These are phyloP conservation scores for Oxyteleia sp. DNA, from an alignment of 2,888 invertebrate genomes.

Conservation along the genomic window DNA sequence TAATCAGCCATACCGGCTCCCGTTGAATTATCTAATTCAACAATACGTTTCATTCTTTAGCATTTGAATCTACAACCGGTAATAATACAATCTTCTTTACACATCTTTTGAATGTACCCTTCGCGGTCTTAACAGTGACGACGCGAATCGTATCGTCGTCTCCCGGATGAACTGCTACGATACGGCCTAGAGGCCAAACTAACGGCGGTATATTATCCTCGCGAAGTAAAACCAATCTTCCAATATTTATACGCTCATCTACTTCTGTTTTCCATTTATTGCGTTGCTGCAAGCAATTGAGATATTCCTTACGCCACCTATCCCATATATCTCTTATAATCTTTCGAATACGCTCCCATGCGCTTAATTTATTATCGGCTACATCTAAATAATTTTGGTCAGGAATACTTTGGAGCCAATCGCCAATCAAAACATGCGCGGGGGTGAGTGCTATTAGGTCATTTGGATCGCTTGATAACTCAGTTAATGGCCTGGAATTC, in stretches of 20 bases:
- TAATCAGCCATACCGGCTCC: no score
- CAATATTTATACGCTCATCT: conserved; percentile 12
- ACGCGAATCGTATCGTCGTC: conserved; percentile 71
- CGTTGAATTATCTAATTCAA: no score
- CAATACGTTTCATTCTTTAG: no score
- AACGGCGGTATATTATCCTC: conserved; percentile 71
- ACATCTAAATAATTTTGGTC: no score
- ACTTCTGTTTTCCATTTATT: conserved; percentile 55
- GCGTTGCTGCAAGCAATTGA: conserved; percentile 52
- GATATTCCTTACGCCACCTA: conserved; percentile 58
- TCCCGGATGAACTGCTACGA: conserved; percentile 74
- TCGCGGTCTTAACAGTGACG: conserved; percentile 32
- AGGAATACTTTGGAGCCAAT: no score
- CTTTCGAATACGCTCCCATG: no score
- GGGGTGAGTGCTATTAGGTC: conserved; percentile 57
- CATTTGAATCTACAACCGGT: no score
- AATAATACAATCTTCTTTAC: conserved; percentile 5
- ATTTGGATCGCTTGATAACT: conserved; percentile 63
- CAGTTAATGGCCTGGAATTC: conserved; percentile 72
- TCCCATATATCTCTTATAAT: conserved; percentile 72
- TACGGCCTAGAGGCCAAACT: conserved; percentile 75
- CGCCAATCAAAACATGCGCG: conserved; percentile 69
- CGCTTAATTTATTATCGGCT: no score
- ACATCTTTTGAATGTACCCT: background rate
- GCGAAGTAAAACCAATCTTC: conserved; percentile 62